Conservation (phyloP, 2,888 invertebrate species). For the Drosophila siamana region DNA sequence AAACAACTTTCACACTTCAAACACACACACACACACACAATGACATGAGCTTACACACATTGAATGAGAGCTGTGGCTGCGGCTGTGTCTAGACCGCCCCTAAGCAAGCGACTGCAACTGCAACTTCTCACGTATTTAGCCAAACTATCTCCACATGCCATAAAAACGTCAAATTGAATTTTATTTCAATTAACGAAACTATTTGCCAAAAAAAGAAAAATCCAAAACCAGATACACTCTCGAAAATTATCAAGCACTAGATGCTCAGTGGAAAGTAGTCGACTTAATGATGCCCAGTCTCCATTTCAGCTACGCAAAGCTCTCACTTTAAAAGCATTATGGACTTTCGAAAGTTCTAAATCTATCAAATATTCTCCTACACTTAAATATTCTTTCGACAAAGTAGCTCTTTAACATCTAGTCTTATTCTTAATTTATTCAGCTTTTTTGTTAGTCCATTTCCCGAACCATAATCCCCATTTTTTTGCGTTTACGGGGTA, state of each 20-base stretch:
- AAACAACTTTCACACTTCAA: conserved; percentile 71
- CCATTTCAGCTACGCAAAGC: background rate
- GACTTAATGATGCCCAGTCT: conserved; percentile 1
- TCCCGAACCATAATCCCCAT: background rate
- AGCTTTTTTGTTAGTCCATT: no score
- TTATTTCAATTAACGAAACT: conserved; percentile 80
- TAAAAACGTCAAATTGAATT: conserved; percentile 79
- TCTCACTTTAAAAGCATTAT: no score
- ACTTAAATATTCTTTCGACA: no score
- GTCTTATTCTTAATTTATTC: no score
- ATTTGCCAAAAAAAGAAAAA: conserved; percentile 58
- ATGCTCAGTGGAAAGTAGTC: background rate
- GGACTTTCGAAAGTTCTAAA: no score
- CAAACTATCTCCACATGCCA: conserved; percentile 73
- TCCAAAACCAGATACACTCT: conserved; percentile 51
- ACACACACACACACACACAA: conserved; percentile 28
- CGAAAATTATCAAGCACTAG: conserved; percentile 49
- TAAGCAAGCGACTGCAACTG: conserved; percentile 31
- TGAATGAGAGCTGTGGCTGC: conserved; percentile 36
- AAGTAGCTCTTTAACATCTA: no score
- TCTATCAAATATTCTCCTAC: no score
- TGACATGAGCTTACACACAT: background rate
- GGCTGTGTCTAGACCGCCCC: conserved; percentile 40
- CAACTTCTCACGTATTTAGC: conserved; percentile 75
- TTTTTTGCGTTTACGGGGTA: conserved; percentile 10